Conservation (phyloP, 1,140 invertebrate genomes). For the Calephelis virginiensis region DNA sequence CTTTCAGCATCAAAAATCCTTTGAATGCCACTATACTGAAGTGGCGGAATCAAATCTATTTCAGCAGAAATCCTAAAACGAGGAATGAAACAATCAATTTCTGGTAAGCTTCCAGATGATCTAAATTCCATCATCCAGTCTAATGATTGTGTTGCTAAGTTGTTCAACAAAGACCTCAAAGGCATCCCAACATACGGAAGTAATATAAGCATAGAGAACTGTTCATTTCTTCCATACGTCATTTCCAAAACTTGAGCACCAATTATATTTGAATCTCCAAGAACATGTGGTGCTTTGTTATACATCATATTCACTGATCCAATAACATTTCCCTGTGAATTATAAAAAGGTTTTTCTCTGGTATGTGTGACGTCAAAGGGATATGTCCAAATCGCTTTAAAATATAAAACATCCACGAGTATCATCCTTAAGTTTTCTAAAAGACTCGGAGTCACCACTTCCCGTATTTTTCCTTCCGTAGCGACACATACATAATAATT, state of each 20-base stretch:
- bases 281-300: constrained; percentile 64
- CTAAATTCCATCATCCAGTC: constrained; percentile 75
- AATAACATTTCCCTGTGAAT: constrained; percentile 69
- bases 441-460: constrained; percentile 54
- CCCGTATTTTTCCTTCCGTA: constrained; percentile 56
- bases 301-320: constrained; percentile 79
- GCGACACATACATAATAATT: constrained; percentile 61
- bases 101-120: constrained; percentile 57
- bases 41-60: constrained; percentile 75
- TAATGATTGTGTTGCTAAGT: constrained; percentile 75
- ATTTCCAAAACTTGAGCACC: constrained; percentile 82
- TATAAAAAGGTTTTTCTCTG: constrained; percentile 69
- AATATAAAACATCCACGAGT: constrained; percentile 86
- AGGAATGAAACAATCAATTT: constrained; percentile 81
- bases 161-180: constrained; percentile 58
- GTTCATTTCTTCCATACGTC: constrained; percentile 82
- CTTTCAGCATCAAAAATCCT: constrained; percentile 80
- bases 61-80: constrained; percentile 81
- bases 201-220: constrained; percentile 83
- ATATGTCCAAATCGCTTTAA: constrained; percentile 86
- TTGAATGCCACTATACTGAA: constrained; percentile 82
- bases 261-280: constrained; percentile 61
- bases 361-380: constrained; percentile 82
- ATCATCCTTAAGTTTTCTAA: constrained; percentile 80
- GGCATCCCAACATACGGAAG: constrained; percentile 78